Conservation (phyloP, 2,888 invertebrate genomes). For the Acanthococcus lagerstroemiae region DNA sequence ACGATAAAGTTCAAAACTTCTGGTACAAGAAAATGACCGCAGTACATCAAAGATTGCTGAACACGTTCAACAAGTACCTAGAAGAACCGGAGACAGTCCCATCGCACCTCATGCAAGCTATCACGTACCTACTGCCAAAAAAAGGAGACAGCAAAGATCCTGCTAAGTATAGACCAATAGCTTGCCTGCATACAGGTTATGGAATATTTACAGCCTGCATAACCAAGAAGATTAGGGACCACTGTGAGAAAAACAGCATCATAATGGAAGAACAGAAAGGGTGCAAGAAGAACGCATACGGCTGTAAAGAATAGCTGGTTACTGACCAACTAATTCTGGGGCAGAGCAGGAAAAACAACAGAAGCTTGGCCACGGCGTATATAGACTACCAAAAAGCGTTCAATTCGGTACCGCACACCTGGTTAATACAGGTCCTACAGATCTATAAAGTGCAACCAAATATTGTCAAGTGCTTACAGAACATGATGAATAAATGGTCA, state of each 20-base stretch:
- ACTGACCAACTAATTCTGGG: slow-evolving; percentile 4
- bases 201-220: background rate
- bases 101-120: slow-evolving; percentile 12
- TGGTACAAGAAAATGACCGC: slow-evolving; percentile 27
- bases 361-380: background rate
- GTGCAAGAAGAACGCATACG: background rate
- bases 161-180: slow-evolving; percentile 29
- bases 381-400: slow-evolving; percentile 32
- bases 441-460: background rate
- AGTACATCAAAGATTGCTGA: background rate
- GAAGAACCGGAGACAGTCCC: slow-evolving; percentile 2
- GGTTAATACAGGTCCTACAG: background rate
- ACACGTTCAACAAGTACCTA: background rate
- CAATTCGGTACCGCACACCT: background rate
- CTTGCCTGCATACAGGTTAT: slow-evolving; percentile 6
- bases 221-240: background rate
- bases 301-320: background rate
- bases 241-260: background rate
- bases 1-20: slow-evolving; percentile 28
- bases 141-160: slow-evolving; percentile 5
- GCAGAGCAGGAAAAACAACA: slow-evolving; percentile 14
- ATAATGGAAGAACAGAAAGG: background rate
- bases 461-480: background rate
- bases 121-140: slow-evolving; percentile 19
- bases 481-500: background rate